Evolutionary conservation across 2,113 vertebrate genomes (phyloP).

Genomic region (Epinephelus fuscoguttatus): DNA sequence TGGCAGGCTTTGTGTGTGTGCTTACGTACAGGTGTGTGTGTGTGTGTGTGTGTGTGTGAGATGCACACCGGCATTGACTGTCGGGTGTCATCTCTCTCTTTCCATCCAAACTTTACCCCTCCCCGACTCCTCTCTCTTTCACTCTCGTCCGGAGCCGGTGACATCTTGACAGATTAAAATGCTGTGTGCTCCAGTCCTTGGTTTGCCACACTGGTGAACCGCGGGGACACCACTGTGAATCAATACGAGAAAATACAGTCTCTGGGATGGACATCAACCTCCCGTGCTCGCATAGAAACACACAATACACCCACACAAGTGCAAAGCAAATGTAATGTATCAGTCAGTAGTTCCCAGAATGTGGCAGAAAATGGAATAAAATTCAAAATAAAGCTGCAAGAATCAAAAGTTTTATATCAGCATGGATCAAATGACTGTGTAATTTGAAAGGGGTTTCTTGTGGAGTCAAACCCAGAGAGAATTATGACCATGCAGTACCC

Average conservation of each 20-base stretch:
- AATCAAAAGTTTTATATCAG: no score
- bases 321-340: background rate
- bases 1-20: conserved; percentile 49
- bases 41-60: conserved; percentile 24
- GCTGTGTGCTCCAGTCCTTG: conserved; percentile 55
- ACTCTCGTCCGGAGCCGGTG: conserved; percentile 45
- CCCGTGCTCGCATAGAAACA: background rate
- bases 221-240: conserved; percentile 51
- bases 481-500: no score
- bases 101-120: conserved; percentile 31
- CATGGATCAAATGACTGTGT: no score
- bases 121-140: background rate
- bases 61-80: conserved; percentile 30
- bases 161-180: conserved; percentile 80
- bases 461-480: no score
- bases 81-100: conserved; percentile 65
- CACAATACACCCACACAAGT: background rate
- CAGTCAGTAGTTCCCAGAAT: background rate
- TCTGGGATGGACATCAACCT: conserved; percentile 26
- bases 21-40: conserved; percentile 39
- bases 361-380: no score
- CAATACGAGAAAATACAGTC: conserved; percentile 62
- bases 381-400: background rate
- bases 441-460: no score
- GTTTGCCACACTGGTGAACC: conserved; percentile 55